Conservation (phyloP, 2,888 invertebrate genomes). For the Neoaliturus tenellus region DNA sequence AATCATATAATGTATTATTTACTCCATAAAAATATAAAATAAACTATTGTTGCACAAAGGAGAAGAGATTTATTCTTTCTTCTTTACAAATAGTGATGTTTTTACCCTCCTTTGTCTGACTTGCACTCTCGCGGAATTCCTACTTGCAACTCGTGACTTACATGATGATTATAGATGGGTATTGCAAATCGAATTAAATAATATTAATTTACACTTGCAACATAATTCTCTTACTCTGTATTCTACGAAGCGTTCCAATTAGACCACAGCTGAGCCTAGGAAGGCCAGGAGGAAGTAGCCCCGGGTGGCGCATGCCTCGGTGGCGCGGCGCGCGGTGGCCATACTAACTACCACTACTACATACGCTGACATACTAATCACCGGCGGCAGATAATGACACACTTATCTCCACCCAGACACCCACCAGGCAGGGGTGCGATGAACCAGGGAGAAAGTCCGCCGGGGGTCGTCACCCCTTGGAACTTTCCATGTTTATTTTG, state of each 20-base stretch:
- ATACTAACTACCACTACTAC: conserved; percentile 5
- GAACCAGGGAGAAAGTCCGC: background rate
- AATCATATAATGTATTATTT: too few species aligned
- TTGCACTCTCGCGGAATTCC: too few species aligned
- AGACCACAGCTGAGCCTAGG: background rate
- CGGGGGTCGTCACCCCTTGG: background rate
- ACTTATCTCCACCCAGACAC: background rate
- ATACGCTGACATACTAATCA: conserved; percentile 34
- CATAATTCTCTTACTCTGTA: background rate
- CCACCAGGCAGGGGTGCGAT: background rate
- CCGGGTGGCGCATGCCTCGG: background rate
- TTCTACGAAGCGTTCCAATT: background rate
- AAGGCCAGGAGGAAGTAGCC: conserved; percentile 1
- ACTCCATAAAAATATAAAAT: too few species aligned
- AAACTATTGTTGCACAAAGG: too few species aligned
- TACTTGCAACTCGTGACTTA: too few species aligned
- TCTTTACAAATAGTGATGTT: too few species aligned
- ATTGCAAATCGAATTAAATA: too few species aligned
- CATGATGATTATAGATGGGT: too few species aligned
- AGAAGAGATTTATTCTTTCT: too few species aligned
- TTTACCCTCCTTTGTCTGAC: too few species aligned
- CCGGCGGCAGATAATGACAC: conserved; percentile 16
- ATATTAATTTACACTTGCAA: background rate
- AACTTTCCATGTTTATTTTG: conserved; percentile 1
- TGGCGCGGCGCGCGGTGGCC: background rate